These are phyloP conservation scores for Galago senegalensis DNA, from an alignment of 2,797 vertebrate genomes.

Conservation along the genomic window DNA sequence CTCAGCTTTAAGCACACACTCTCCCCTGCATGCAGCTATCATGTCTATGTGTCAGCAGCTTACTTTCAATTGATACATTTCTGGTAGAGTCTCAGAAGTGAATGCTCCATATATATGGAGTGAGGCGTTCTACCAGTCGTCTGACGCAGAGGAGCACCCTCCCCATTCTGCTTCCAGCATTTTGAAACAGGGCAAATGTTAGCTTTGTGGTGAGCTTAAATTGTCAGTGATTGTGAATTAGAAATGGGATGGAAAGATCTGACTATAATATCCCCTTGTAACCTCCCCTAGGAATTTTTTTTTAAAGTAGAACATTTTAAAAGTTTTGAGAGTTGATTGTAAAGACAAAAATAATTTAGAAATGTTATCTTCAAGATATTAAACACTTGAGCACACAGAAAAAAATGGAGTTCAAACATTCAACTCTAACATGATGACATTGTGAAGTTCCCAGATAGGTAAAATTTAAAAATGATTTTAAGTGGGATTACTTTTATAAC, in stretches of 20 bases:
- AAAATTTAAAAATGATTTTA: neutral
- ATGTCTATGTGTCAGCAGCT: accelerated
- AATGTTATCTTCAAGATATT: neutral
- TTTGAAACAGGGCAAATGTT: neutral
- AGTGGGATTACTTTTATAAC: neutral
- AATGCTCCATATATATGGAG: neutral
- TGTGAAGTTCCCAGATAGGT: neutral
- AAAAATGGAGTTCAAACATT: neutral
- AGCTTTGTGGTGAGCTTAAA: neutral
- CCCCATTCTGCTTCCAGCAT: neutral
- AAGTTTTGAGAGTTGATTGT: neutral
- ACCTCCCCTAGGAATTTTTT: neutral
- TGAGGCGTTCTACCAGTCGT: neutral
- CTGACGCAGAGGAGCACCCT: accelerated
- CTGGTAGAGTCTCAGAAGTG: neutral
- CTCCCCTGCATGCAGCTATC: neutral
- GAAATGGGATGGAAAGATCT: neutral
- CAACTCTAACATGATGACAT: accelerated
- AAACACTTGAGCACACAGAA: no score
- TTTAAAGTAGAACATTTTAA: neutral
- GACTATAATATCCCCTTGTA: neutral
- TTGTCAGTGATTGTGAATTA: neutral
- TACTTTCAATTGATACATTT: neutral
- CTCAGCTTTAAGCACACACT: neutral
- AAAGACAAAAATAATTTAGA: neutral